Evolutionary conservation across 2,888 invertebrate genomes (phyloP), one percentile per base, ranked within the genome.

Genomic region (Plebejus melissa): DNA sequence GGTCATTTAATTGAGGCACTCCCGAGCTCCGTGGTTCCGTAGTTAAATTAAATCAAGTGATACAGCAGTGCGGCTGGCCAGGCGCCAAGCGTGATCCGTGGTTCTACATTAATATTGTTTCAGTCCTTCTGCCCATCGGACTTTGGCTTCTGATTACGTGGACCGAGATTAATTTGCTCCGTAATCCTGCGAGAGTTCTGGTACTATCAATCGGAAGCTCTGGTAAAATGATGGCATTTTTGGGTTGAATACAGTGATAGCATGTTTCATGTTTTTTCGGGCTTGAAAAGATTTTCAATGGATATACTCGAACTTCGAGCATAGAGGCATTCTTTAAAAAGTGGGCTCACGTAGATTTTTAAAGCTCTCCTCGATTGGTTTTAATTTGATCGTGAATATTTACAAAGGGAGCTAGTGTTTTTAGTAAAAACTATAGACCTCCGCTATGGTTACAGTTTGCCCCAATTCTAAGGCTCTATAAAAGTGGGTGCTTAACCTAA

Each of bases 1-100:
- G 75, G 78, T 76, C 77, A 78, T 74, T 78, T 76, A 79, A 77
- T 78, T 77, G 72, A 72, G 72, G 50, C 54, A 77, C 76, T 69
- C 60, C 75, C 36, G 58, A 77, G 60, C 76, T 75, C 76, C 74
- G 41, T 76, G 76, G 77, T 77, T 77, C 77, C 78, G 74, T 76
- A 76, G 75, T 58, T 28, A 81, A 84, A 83, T 83, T 82, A 84
- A 83, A 85, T 85, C 85, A 83, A 80, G 81, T 81, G 82, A 79
- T 84, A 77, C 79, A 78, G 80, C 80, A 80, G 77, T 80, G 83
- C 84, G 84, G 81, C 82, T 84, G 85, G 85, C 83, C 76, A 7
- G 7, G 50, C 46, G 84, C 85, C 84, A 85, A 76, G 79, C 78
- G 79, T 79, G 80, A 79, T 79, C 78, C 79, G 78, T 77, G 78